These are phyloP conservation scores for Lithophane leautieri DNA, from an alignment of 2,888 invertebrate species.

Conservation along the genomic window DNA sequence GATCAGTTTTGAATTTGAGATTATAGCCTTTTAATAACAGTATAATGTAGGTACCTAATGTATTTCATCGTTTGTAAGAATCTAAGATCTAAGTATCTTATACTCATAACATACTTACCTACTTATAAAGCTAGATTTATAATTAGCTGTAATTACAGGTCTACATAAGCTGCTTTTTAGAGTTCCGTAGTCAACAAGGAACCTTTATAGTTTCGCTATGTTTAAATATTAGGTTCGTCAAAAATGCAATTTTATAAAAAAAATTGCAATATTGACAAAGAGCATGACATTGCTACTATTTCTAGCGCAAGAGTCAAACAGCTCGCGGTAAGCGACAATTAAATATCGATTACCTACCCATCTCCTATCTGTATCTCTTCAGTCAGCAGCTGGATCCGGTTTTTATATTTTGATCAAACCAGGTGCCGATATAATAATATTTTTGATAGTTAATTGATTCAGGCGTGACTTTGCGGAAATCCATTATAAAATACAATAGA, in stretches of 20 bases:
- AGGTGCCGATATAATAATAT: neutral
- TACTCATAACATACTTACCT: neutral
- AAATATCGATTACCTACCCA: neutral
- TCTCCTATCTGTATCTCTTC: neutral
- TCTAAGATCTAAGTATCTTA: constrained; percentile 23
- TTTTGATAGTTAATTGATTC: too few relatives aligned
- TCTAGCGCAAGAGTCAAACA: neutral
- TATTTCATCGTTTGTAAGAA: neutral
- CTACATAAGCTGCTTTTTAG: neutral
- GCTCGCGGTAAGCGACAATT: constrained; percentile 1
- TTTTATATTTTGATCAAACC: constrained; percentile 7
- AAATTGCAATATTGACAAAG: constrained; percentile 49
- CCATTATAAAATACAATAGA: too few relatives aligned
- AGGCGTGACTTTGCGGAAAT: too few relatives aligned
- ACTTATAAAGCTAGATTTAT: constrained; percentile 19
- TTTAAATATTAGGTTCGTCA: constrained; percentile 12
- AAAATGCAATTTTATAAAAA: constrained; percentile 37
- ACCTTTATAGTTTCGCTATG: too few relatives aligned
- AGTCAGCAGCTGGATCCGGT: constrained; percentile 23
- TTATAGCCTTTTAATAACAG: neutral
- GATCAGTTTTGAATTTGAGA: neutral
- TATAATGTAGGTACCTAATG: neutral
- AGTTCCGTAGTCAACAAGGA: too few relatives aligned
- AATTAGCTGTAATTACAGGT: neutral
- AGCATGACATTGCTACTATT: neutral